Conservation (phyloP, 2,888 invertebrate species). For the Choristoneura rosaceana region DNA sequence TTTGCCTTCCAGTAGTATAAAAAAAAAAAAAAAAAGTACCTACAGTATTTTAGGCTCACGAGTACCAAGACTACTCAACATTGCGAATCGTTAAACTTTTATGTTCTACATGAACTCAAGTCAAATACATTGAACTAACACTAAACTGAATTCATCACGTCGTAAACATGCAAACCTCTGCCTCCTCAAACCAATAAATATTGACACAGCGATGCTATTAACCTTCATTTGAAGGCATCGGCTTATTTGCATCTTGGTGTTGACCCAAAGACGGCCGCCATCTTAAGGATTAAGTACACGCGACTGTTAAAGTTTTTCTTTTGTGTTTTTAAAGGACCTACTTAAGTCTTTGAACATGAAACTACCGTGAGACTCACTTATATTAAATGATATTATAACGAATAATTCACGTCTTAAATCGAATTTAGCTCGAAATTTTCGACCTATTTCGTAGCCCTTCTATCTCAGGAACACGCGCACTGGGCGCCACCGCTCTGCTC, state of each 20-base stretch:
- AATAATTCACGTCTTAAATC: too few species aligned
- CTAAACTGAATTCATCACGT: slow-evolving; percentile 11
- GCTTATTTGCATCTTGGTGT: slow-evolving; percentile 13
- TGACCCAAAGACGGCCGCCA: slow-evolving; percentile 9
- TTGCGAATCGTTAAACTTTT: neutral
- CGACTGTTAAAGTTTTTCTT: neutral
- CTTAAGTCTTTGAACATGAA: too few species aligned
- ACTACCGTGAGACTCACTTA: too few species aligned
- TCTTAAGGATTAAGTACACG: neutral
- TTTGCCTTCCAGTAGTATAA: too few species aligned
- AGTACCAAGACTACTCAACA: neutral
- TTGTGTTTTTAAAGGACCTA: neutral
- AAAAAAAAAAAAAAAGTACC: too few species aligned
- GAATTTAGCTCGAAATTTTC: too few species aligned
- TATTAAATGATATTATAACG: too few species aligned
- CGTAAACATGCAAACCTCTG: neutral
- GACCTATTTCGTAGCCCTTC: too few species aligned
- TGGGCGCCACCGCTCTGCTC: too few species aligned
- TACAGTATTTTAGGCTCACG: neutral
- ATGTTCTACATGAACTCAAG: neutral
- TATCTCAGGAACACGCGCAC: too few species aligned
- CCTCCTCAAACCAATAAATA: slow-evolving; percentile 1
- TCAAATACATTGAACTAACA: slow-evolving; percentile 4
- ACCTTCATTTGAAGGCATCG: slow-evolving; percentile 18
- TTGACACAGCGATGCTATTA: slow-evolving; percentile 8